Evolutionary conservation across 2,113 vertebrate genomes (phyloP), one percentile per base, ranked within the genome.

Genomic region (Sander vitreus): DNA sequence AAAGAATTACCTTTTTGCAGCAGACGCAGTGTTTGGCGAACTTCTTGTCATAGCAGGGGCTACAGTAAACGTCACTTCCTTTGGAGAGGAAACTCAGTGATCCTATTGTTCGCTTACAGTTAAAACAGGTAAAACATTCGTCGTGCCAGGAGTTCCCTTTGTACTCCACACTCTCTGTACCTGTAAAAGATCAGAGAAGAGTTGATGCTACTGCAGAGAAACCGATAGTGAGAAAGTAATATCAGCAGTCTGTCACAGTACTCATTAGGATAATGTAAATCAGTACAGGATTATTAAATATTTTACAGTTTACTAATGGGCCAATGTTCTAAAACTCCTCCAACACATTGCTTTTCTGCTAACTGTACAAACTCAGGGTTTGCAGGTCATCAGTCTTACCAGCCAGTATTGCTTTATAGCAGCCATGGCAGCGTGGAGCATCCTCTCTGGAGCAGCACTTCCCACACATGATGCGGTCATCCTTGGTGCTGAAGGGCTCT

Each of bases 141-240:
- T 99, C 97, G 11, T 99, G 98, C 96, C 97, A 99, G 1, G 96
- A 92, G 73, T 95, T 97, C 39, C 97, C 97, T 95, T 99, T 99
- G 93, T 99, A 99, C 87, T 98, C 97, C 85, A 99, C 97, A 0
- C 96, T 99, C 89, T 97, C 96, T 72, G 96, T 94, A 84, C 97
- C 98, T 99, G 59, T 9, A 84, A 72, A 23, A 8, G 27, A 83
- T 1, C 5, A 43, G 18, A 53, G 6, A 50, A 18, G 68, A 53
- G 30, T 33, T 14, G 3, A n/a, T 14, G 27, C 18, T 18, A 25
- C 8, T 30, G 39, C 23, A 60, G 25, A 25, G 18, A 66, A n/a
- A 63, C 58, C 4, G 19, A 18, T 33, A 60, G 27, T 60, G 6
- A n/a, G 36, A 3, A 23, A 43, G 62, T 60, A 18, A 9, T 19